phyloP scores from a whole-genome alignment of 2,797 vertebrate genomes.

The Sebastes minor region DNA sequence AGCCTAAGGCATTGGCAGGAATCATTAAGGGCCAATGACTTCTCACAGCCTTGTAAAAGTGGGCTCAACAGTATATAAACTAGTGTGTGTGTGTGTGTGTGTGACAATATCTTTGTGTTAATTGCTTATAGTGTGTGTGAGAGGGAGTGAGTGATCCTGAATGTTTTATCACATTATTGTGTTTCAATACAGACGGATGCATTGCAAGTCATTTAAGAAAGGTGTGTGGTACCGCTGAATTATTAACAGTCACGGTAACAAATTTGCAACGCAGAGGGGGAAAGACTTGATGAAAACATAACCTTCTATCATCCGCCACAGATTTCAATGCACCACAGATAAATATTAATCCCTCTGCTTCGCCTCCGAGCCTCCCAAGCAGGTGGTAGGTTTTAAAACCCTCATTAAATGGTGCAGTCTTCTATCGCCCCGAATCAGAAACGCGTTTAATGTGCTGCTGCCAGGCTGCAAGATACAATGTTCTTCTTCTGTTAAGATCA shows the following conservation, averaged over 20 bases:
- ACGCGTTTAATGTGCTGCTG: slow-evolving; percentile 4
- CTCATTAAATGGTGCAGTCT: slow-evolving; percentile 41
- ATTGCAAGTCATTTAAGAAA: slow-evolving; percentile 6
- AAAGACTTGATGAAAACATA: slow-evolving; percentile 36
- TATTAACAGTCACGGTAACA: slow-evolving; percentile 26
- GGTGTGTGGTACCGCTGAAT: slow-evolving; percentile 6
- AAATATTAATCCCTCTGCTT: slow-evolving; percentile 46
- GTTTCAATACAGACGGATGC: not conserved
- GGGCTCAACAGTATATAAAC: not conserved
- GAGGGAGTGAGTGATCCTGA: not conserved
- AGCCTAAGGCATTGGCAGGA: slow-evolving; percentile 46
- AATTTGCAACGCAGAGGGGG: slow-evolving; percentile 13
- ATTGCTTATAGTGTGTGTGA: not conserved
- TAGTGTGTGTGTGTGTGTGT: not conserved
- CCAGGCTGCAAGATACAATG: not conserved
- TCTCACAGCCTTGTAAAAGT: slow-evolving; percentile 21
- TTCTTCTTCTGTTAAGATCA: not conserved
- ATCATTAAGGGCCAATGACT: slow-evolving; percentile 34
- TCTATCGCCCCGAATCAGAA: slow-evolving; percentile 33
- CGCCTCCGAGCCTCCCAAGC: slow-evolving; percentile 18
- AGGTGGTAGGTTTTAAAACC: slow-evolving; percentile 44
- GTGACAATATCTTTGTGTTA: not conserved
- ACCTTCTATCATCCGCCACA: slow-evolving; percentile 33
- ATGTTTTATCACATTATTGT: not conserved
- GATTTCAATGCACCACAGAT: slow-evolving; percentile 28